phyloP scores from a whole-genome alignment of 2,113 vertebrate genomes.

The Chloroceryle aenea region DNA sequence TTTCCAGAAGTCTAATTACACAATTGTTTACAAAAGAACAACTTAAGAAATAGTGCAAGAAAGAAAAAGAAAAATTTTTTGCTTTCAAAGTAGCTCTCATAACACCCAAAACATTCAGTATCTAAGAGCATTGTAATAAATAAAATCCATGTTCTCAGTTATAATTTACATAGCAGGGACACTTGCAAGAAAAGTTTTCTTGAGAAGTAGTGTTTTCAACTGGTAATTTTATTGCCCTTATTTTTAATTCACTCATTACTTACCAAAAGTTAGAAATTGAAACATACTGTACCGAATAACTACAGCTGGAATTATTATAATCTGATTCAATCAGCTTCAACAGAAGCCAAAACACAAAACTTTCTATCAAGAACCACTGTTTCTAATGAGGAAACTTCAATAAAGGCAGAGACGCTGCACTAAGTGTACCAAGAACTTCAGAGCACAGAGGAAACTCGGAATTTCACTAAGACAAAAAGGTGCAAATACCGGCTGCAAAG shows the following conservation, averaged over 20 bases:
- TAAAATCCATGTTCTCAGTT: not conserved
- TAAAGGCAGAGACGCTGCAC: not conserved
- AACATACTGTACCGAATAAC: not conserved
- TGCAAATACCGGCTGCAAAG: not conserved
- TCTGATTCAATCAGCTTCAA: not conserved
- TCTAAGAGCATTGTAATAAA: not conserved
- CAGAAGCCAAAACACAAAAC: not conserved
- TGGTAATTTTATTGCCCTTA: not conserved
- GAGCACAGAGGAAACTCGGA: not conserved
- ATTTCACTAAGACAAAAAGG: not conserved
- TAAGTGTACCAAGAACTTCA: not conserved
- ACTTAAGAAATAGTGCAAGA: not conserved
- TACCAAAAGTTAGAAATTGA: not conserved
- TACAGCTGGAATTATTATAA: not conserved
- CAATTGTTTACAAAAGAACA: not conserved
- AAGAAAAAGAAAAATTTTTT: not conserved
- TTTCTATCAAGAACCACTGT: not conserved
- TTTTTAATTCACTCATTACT: not conserved
- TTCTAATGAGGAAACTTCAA: not conserved
- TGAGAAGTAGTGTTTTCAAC: not conserved
- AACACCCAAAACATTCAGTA: not conserved
- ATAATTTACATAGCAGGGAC: not conserved
- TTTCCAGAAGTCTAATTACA: not conserved
- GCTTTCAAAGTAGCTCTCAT: not conserved
- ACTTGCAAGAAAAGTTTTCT: not conserved